phyloP scores from a whole-genome alignment of 2,113 vertebrate species.

The Solea senegalensis region DNA sequence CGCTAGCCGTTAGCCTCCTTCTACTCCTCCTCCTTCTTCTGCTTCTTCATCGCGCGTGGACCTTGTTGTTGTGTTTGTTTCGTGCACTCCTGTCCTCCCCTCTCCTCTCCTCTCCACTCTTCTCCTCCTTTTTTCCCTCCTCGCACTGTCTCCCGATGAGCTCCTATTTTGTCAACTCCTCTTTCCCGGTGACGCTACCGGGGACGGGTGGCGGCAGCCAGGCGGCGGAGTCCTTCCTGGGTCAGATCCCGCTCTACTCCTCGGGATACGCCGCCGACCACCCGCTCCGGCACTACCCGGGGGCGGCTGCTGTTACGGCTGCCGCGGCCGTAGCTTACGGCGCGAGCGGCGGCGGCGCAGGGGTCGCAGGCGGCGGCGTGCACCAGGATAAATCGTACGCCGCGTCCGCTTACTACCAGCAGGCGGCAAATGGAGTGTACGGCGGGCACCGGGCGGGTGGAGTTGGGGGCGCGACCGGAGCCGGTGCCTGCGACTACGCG shows the following conservation, averaged over 20 bases:
- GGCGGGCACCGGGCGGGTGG: constrained; percentile 80
- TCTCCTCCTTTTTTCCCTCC: constrained; percentile 10
- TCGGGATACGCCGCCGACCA: constrained; percentile 95
- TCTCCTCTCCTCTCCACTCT: constrained; percentile 28
- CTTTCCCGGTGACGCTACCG: constrained; percentile 96
- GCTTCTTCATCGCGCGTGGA: constrained; percentile 54
- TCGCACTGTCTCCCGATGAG: constrained; percentile 88
- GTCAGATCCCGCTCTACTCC: constrained; percentile 95
- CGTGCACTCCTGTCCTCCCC: constrained; percentile 59
- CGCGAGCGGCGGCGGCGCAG: constrained; percentile 51
- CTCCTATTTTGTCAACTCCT: constrained; percentile 99
- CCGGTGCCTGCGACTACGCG: constrained; percentile 89
- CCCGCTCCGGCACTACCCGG: constrained; percentile 91
- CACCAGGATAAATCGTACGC: constrained; percentile 71
- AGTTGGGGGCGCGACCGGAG: constrained; percentile 60
- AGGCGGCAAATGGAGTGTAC: constrained; percentile 86
- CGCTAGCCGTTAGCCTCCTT: constrained; percentile 67
- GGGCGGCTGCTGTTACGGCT: constrained; percentile 69
- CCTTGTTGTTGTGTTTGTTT: constrained; percentile 65
- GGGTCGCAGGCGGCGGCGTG: constrained; percentile 11
- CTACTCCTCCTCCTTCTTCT: constrained; percentile 67
- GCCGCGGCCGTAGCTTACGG: constrained; percentile 86
- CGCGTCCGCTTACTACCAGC: constrained; percentile 90
- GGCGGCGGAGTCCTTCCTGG: constrained; percentile 92
- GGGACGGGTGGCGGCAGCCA: constrained; percentile 91